phyloP scores from a whole-genome alignment of 2,113 vertebrate species.

The Budorcas taxicolor region DNA sequence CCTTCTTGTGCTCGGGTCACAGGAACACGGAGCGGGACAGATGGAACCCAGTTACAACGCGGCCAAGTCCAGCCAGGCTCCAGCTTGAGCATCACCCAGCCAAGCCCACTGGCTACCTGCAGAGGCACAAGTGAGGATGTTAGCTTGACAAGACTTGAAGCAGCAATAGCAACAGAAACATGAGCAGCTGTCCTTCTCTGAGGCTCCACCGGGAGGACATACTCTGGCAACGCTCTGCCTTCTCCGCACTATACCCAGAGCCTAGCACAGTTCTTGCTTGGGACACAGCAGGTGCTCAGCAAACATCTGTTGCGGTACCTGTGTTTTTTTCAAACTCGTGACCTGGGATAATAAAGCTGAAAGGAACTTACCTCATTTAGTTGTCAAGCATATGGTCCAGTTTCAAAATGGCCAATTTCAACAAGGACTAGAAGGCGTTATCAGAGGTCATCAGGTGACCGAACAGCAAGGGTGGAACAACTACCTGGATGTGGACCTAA shows the following conservation, averaged over 20 bases:
- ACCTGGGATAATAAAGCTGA: not conserved
- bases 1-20: not conserved
- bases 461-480: not conserved
- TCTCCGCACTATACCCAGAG: not conserved
- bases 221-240: not conserved
- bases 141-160: not conserved
- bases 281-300: not conserved
- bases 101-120: not conserved
- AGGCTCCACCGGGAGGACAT: not conserved
- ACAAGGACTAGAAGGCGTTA: not conserved
- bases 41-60: not conserved
- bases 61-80: not conserved
- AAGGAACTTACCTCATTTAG: not conserved
- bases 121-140: not conserved
- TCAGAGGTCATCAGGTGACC: not conserved
- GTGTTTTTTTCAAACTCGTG: constrained; percentile 26
- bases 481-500: not conserved
- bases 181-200: not conserved
- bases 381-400: not conserved
- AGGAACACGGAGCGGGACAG: not conserved
- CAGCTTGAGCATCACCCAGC: not conserved
- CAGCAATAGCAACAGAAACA: not conserved
- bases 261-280: not conserved
- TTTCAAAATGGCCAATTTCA: not conserved
- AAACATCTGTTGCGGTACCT: not conserved